Evolutionary conservation across 2,888 invertebrate genomes (phyloP).

Genomic region (Dicyrtomina minuta): DNA sequence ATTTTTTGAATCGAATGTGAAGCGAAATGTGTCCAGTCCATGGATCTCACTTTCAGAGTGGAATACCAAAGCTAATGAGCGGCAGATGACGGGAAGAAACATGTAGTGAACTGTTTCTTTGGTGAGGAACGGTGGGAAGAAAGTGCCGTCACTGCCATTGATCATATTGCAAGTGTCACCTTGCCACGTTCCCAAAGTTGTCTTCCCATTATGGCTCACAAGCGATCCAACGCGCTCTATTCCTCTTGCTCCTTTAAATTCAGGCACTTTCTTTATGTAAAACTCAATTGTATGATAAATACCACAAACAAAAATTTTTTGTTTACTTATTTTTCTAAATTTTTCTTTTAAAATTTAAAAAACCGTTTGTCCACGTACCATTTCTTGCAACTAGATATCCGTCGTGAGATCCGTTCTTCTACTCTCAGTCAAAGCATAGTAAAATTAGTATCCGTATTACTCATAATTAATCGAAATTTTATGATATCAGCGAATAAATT

Average conservation of each 20-base stretch:
- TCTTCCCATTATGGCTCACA: slow-evolving; percentile 32
- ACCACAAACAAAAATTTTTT: too few relatives aligned
- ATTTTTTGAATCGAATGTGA: slow-evolving; percentile 12
- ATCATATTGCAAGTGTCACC: slow-evolving; percentile 34
- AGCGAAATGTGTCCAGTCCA: slow-evolving; percentile 37
- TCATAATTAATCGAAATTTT: too few relatives aligned
- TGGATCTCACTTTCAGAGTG: slow-evolving; percentile 28
- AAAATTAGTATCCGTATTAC: too few relatives aligned
- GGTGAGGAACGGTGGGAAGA: slow-evolving; percentile 34
- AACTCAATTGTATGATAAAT: too few relatives aligned
- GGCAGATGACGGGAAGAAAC: slow-evolving; percentile 41
- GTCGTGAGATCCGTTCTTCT: slow-evolving; percentile 41
- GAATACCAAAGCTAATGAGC: slow-evolving; percentile 34
- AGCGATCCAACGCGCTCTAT: not conserved
- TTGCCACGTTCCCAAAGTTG: slow-evolving; percentile 30
- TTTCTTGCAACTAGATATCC: slow-evolving; percentile 37
- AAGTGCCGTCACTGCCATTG: slow-evolving; percentile 23
- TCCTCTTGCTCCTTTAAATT: not conserved
- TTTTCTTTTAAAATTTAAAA: too few relatives aligned
- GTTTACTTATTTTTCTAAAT: too few relatives aligned
- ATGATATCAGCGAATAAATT: too few relatives aligned
- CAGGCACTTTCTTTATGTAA: too few relatives aligned
- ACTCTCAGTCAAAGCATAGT: too few relatives aligned
- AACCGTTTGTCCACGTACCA: slow-evolving; percentile 20
- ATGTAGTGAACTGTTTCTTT: slow-evolving; percentile 37